These are phyloP conservation scores for Corythornis leucogaster DNA, from an alignment of 2,797 vertebrate genomes.

Conservation along the genomic window DNA sequence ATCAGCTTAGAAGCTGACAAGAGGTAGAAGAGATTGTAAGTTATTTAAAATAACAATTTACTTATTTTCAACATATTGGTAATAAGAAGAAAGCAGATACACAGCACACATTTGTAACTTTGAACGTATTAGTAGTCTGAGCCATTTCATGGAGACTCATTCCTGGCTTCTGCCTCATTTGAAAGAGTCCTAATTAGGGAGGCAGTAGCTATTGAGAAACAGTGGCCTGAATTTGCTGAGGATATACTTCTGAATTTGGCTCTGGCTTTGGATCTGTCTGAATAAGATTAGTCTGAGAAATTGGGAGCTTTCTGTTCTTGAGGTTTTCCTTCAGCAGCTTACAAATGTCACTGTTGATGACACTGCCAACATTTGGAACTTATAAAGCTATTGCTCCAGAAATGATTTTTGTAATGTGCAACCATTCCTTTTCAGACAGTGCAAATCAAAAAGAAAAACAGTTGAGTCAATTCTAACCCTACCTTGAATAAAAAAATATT, in stretches of 20 bases:
- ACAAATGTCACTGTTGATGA: constrained; percentile 63
- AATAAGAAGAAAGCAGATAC: constrained; percentile 4
- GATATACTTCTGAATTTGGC: constrained; percentile 27
- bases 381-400: constrained; percentile 46
- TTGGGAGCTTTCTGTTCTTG: constrained; percentile 26
- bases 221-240: constrained; percentile 28
- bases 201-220: constrained; percentile 12
- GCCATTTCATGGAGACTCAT: neutral
- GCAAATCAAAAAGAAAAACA: constrained; percentile 28
- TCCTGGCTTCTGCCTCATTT: constrained; percentile 1
- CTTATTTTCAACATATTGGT: constrained; percentile 29
- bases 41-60: constrained; percentile 41
- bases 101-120: neutral
- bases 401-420: constrained; percentile 49
- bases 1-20: neutral
- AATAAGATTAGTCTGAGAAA: constrained; percentile 40
- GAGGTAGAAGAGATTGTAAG: neutral
- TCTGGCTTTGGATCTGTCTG: constrained; percentile 10
- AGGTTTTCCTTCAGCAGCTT: constrained; percentile 24
- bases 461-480: neutral
- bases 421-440: neutral
- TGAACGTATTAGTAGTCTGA: neutral
- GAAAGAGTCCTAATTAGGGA: constrained; percentile 13
- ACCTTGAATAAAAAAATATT: neutral
- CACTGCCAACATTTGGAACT: constrained; percentile 45